Base-by-base conservation (phyloP, 2,113 vertebrate genomes). In the Corythoichthys intestinalis region DNA sequence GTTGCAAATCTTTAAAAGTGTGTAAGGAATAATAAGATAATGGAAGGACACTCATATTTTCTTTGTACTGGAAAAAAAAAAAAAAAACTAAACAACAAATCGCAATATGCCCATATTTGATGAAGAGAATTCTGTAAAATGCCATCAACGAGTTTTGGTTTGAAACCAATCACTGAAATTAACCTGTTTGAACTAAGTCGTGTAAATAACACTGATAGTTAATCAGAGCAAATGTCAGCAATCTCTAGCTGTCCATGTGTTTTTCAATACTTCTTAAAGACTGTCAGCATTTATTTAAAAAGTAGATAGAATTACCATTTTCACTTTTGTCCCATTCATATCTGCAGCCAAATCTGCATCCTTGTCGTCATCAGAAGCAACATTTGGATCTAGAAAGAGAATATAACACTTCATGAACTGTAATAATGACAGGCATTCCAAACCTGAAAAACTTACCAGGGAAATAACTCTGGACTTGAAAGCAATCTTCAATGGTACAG, bases 271-370 rank as follows among this genome's bases (percentile, higher is more conserved):
- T 52, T 52, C 49, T 17, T 3, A 17, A 52, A 52, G 17, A 17
- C 1, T 52, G 49, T 52, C 49, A 5, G 49, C 4, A 50, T 54
- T 46, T 46, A 63, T 13, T 13, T 13, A 15, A 1, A 38, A 47
- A 4, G 14, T 62, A 4, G 50, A 1, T 57, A 41, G 41, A 14
- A 17, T 72, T 83, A 90, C 91, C 85, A 76, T 70, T 78, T 61
- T 70, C 6, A 60, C 82, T 53, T 71, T 4, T 10, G 67, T 56
- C 37, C 12, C 13, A 12, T n/a, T 59, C 39, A 11, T 56, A 41
- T 11, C 10, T 66, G 64, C 20, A 35, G 17, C n/a, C 14, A n/a
- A 1, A 34, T 35, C 10, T 3, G 28, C 12, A 49, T 20, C 50
- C 9, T 60, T 34, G 7, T 10, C 14, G 28, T 53, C 46, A 37